These are phyloP conservation scores for cat (Felis catus) DNA, from an alignment of 2,113 vertebrate species.

Conservation along the genomic window F.catus_Fca126_mat1.0 CM031417.1:19654501-19655000, in stretches of 20 bases:
- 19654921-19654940: background rate
- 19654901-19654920: conserved; percentile 40
- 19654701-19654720: background rate
- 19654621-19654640: background rate
- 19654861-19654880: conserved; percentile 41
- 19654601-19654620: background rate
- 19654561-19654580: background rate
- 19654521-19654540: background rate
- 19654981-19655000: background rate
- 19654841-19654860: conserved; percentile 11
- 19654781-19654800: background rate
- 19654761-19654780: conserved; percentile 22
- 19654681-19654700: background rate
- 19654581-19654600: background rate
- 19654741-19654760: background rate
- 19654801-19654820: background rate
- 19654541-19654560: accelerated
- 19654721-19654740: background rate
- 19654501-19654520: background rate
- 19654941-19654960: conserved; percentile 47
- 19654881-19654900: conserved; percentile 36
- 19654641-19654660: background rate
- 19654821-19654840: background rate
- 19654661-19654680: background rate
- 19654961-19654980: background rate